Percentiles rank a stretch among this genome's conserved stretches.
phyloP scores from a whole-genome alignment of 2,113 vertebrate genomes.

The Oenanthe melanoleuca region DNA sequence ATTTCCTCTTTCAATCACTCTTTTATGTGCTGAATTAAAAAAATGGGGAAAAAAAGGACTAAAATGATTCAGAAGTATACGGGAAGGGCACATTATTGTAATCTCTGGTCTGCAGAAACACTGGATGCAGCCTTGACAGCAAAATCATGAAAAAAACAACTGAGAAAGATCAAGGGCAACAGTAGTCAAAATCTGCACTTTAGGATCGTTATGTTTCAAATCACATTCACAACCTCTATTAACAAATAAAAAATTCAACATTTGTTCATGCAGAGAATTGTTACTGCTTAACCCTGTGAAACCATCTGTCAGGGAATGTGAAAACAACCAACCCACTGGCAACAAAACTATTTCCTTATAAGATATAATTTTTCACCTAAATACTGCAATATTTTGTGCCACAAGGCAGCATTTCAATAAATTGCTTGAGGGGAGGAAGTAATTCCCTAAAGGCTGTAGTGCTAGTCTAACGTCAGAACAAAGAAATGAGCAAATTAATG shows the following conservation, averaged over 20 bases:
- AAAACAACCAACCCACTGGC: neutral
- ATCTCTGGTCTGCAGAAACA: neutral
- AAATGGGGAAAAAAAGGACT: rapidly evolving
- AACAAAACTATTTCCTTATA: neutral
- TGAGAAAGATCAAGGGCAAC: neutral
- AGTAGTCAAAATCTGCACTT: neutral
- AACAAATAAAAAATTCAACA: neutral
- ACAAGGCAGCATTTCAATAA: neutral
- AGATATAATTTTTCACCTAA: neutral
- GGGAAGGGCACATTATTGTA: neutral
- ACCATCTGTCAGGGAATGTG: neutral
- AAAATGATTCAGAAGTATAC: neutral
- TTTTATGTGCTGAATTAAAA: neutral
- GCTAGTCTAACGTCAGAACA: neutral
- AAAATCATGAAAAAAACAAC: neutral
- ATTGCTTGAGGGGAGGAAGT: neutral
- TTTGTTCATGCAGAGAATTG: neutral
- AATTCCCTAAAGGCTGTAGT: neutral
- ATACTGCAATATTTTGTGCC: neutral
- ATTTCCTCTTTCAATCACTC: neutral
- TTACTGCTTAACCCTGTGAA: neutral
- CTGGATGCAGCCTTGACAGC: neutral
- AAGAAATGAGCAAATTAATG: neutral
- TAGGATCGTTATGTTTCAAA: neutral
- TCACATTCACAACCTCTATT: neutral